phyloP scores from a whole-genome alignment of 2,888 invertebrate species.

The Ophion costatus region DNA sequence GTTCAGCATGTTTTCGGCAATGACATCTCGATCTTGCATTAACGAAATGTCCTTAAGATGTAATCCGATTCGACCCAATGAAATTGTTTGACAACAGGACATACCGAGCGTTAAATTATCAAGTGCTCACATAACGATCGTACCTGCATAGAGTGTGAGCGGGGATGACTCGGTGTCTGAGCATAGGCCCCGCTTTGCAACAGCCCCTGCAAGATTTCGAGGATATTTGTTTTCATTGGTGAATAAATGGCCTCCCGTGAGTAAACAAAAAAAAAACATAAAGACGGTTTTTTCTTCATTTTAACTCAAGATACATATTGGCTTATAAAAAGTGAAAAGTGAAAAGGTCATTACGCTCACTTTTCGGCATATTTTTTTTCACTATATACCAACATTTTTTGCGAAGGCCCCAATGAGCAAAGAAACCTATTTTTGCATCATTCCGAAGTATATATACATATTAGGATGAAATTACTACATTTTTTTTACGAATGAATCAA shows the following conservation, averaged over 20 bases:
- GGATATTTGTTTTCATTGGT: conserved; percentile 53
- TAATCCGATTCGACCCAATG: neutral
- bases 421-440: no score
- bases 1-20: neutral
- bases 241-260: neutral
- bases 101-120: neutral
- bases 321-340: no score
- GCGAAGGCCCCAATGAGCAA: neutral
- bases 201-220: conserved; percentile 80
- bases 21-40: neutral
- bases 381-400: neutral
- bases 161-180: conserved; percentile 78
- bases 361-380: no score
- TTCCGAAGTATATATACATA: no score
- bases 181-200: conserved; percentile 81
- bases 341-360: no score
- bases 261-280: neutral
- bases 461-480: neutral
- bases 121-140: conserved; percentile 58
- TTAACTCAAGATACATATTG: no score
- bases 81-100: neutral
- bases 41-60: neutral
- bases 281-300: neutral
- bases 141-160: conserved; percentile 81
- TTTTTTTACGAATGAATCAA: no score